These are phyloP conservation scores for Asbolus verrucosus DNA, from an alignment of 1,140 invertebrate genomes.

Conservation along the genomic window DNA sequence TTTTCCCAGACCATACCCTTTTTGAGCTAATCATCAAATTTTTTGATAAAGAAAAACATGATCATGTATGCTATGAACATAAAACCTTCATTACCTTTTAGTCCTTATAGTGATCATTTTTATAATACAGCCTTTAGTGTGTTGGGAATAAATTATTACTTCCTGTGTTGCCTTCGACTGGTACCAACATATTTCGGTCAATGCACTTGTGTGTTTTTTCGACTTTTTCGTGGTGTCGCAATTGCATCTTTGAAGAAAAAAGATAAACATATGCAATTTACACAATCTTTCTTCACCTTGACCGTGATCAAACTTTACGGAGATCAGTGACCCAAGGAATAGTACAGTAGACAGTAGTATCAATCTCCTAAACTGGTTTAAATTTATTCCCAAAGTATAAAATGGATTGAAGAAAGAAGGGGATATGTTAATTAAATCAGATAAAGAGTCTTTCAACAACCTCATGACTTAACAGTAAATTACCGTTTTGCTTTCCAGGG, in stretches of 20 bases:
- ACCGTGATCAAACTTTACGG: slow-evolving; percentile 25
- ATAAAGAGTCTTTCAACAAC: slow-evolving; percentile 13
- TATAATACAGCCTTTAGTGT: slow-evolving; percentile 22
- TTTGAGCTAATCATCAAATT: neutral
- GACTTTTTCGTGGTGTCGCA: no score
- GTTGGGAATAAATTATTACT: slow-evolving; percentile 16
- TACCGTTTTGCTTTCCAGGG: slow-evolving; percentile 20
- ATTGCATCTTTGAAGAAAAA: neutral
- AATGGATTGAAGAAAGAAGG: slow-evolving; percentile 25
- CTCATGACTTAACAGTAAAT: slow-evolving; percentile 10
- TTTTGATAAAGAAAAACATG: neutral
- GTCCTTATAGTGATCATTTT: slow-evolving; percentile 2
- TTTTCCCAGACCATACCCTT: neutral
- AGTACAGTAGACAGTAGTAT: slow-evolving; percentile 6
- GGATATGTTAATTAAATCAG: slow-evolving; percentile 2
- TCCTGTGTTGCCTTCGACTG: no score
- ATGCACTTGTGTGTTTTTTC: neutral
- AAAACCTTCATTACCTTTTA: neutral
- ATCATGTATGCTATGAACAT: neutral
- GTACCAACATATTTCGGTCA: neutral
- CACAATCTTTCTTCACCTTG: slow-evolving; percentile 13
- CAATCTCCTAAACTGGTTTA: slow-evolving; percentile 42
- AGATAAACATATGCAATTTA: slow-evolving; percentile 4
- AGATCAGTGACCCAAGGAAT: slow-evolving; percentile 26
- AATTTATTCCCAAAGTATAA: slow-evolving; percentile 4